Evolutionary conservation across 2,797 vertebrate genomes (phyloP).

Genomic region (Crenuchus spilurus): DNA sequence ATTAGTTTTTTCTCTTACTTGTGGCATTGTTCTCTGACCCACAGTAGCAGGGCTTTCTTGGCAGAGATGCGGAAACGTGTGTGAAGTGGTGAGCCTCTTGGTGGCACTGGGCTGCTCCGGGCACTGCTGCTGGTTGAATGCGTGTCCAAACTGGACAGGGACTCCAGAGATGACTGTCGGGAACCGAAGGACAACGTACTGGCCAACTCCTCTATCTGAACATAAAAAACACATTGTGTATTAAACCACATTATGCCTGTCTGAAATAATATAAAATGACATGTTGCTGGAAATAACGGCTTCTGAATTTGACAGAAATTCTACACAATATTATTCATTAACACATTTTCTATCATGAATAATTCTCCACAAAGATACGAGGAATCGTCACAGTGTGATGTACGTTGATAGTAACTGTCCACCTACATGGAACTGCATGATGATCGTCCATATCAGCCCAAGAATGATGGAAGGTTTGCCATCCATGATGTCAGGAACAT

Average conservation of each 20-base stretch:
- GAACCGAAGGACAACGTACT: slow-evolving; percentile 81
- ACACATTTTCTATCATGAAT: no score
- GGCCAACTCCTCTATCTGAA: slow-evolving; percentile 90
- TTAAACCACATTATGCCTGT: background rate
- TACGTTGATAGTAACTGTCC: no score
- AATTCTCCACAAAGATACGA: no score
- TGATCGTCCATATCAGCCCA: slow-evolving; percentile 95
- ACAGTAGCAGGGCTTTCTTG: slow-evolving; percentile 90
- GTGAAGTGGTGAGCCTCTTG: slow-evolving; percentile 76
- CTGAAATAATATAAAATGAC: no score
- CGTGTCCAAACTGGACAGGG: slow-evolving; percentile 72
- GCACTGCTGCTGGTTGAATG: slow-evolving; percentile 73
- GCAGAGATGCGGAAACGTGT: slow-evolving; percentile 87
- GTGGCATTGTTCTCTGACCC: slow-evolving; percentile 91
- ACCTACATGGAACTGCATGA: slow-evolving; percentile 95
- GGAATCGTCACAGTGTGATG: no score
- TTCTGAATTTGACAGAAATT: no score
- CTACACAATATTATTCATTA: no score
- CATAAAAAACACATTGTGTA: background rate
- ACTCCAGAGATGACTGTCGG: slow-evolving; percentile 80
- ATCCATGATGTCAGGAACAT: slow-evolving; percentile 92
- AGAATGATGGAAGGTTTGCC: slow-evolving; percentile 96
- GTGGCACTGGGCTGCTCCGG: slow-evolving; percentile 78
- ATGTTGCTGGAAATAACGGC: no score
- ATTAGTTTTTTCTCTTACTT: slow-evolving; percentile 62